Evolutionary conservation across 2,113 vertebrate genomes (phyloP).

Genomic region (Atlantisia rogersi): DNA sequence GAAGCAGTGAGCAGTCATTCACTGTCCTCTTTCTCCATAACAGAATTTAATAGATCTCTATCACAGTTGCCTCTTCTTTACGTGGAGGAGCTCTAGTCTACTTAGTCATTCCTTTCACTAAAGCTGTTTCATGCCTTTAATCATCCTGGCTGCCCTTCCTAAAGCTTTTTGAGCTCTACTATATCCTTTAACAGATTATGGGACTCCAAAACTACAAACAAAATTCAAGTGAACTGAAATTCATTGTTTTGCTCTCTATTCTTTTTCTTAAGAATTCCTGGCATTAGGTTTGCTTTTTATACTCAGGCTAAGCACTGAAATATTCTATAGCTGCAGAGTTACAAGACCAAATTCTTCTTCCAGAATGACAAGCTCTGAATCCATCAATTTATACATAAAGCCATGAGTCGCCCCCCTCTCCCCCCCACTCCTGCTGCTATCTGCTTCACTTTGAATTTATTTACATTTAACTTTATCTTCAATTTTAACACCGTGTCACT

Average conservation of each 20-base stretch:
- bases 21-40: neutral
- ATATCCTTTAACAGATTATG: neutral
- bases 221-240: neutral
- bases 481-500: neutral
- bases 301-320: neutral
- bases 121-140: slow-evolving; percentile 15
- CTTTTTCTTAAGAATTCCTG: neutral
- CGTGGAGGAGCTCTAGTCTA: neutral
- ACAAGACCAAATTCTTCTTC: neutral
- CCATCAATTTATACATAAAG: neutral
- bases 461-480: neutral
- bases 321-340: neutral
- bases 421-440: rapidly evolving
- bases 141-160: neutral
- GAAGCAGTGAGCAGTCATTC: neutral
- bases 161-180: neutral
- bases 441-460: neutral
- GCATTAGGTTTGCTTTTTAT: neutral
- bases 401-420: neutral
- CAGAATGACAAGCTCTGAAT: neutral
- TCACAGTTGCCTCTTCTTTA: neutral
- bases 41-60: slow-evolving; percentile 25
- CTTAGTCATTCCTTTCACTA: slow-evolving; percentile 13
- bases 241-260: neutral
- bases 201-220: neutral